These are phyloP conservation scores for Lordiphosa stackelbergi DNA, from an alignment of 1,140 invertebrate genomes.

Conservation along the genomic window DNA sequence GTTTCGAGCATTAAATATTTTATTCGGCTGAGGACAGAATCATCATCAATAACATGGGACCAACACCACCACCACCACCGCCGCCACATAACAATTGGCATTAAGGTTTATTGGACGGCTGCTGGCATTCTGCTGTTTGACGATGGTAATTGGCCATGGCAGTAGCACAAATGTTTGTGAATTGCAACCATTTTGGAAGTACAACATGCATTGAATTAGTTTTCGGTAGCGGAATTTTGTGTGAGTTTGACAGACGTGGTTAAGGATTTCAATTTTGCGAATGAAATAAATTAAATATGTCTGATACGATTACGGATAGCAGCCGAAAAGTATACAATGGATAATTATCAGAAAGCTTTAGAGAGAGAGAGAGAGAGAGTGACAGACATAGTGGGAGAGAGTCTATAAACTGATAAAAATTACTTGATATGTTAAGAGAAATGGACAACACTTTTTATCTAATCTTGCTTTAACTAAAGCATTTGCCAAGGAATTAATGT, in stretches of 20 bases:
- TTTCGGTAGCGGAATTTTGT: slow-evolving; percentile 23
- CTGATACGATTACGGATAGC: slow-evolving; percentile 15
- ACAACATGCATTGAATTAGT: slow-evolving; percentile 36
- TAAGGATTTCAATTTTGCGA: slow-evolving; percentile 16
- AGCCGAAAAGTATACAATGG: slow-evolving; percentile 32
- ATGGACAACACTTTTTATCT: too few species aligned
- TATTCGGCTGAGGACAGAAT: slow-evolving; percentile 35
- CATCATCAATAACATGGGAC: slow-evolving; percentile 13
- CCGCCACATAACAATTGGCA: slow-evolving; percentile 43
- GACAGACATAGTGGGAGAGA: slow-evolving; percentile 8
- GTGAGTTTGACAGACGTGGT: neutral
- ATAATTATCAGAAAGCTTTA: slow-evolving; percentile 16
- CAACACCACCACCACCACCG: slow-evolving; percentile 8
- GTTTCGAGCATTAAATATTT: slow-evolving; percentile 61
- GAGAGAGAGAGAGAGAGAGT: slow-evolving; percentile 7
- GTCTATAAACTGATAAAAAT: neutral
- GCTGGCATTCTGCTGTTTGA: slow-evolving; percentile 22
- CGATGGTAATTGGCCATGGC: slow-evolving; percentile 52
- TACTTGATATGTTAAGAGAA: too few species aligned
- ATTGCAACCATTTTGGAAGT: slow-evolving; percentile 23
- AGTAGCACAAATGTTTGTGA: slow-evolving; percentile 6
- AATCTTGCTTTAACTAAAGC: too few species aligned
- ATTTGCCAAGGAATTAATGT: too few species aligned
- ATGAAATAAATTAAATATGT: too few species aligned
- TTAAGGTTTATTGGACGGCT: slow-evolving; percentile 55